Evolutionary conservation across 30 jellyfish, hydroid and myxozoan genomes (phyloP).

Genomic region (Chironex yamaguchii): DNA sequence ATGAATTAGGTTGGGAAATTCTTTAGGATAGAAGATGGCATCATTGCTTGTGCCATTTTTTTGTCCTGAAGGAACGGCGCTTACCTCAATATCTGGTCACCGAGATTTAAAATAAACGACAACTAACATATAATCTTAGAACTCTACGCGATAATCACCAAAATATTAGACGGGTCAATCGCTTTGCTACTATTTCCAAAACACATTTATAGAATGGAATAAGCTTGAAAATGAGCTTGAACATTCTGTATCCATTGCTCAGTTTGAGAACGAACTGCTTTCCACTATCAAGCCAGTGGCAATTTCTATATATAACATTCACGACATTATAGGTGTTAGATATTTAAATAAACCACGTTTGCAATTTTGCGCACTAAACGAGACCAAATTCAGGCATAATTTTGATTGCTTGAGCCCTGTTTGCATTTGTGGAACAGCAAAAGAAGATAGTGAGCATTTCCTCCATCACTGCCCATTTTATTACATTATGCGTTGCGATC

Average conservation of each 20-base stretch:
- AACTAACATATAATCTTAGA: conserved; percentile 4
- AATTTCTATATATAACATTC: conserved; percentile 16
- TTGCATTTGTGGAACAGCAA: too few species aligned
- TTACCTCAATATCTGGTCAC: conserved; percentile 26
- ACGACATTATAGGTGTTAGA: too few species aligned
- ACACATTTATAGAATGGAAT: conserved; percentile 39
- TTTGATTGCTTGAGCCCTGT: too few species aligned
- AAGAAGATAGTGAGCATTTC: too few species aligned
- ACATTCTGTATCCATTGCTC: conserved; percentile 39
- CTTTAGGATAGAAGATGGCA: conserved; percentile 12
- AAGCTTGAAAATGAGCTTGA: conserved; percentile 8
- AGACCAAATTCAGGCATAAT: too few species aligned
- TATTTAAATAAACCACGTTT: too few species aligned
- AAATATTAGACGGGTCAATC: conserved; percentile 22
- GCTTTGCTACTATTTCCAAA: conserved; percentile 49
- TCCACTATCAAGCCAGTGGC: conserved; percentile 38
- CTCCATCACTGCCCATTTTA: too few species aligned
- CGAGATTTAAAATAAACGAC: conserved; percentile 23
- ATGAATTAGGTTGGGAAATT: conserved; percentile 43
- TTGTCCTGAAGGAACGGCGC: conserved; percentile 4
- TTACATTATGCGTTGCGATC: too few species aligned
- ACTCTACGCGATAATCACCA: conserved; percentile 27
- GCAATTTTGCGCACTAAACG: too few species aligned
- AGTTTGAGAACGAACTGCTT: conserved; percentile 12
- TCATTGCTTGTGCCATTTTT: conserved; percentile 50